Evolutionary conservation across 1,140 invertebrate species (phyloP).

Genomic region (Homalodisca vitripennis): DNA sequence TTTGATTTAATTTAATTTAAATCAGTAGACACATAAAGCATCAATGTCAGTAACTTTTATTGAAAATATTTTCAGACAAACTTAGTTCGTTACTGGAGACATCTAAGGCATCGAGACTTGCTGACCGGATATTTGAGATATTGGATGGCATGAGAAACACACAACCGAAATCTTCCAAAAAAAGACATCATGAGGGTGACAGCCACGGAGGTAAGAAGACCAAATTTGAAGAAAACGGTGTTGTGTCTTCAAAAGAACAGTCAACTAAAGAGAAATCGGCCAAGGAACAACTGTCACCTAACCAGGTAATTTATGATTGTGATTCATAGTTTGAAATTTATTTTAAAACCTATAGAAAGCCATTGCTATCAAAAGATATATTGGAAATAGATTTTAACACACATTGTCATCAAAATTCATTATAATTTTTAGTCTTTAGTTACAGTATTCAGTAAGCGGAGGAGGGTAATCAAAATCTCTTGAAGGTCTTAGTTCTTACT

Average conservation of each 20-base stretch:
- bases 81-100: slow-evolving; percentile 72
- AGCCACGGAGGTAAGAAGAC: slow-evolving; percentile 51
- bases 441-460: not conserved
- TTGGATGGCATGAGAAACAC: slow-evolving; percentile 54
- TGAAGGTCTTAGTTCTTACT: too few species aligned
- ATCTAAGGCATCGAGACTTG: slow-evolving; percentile 70
- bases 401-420: not conserved
- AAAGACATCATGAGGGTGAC: slow-evolving; percentile 52
- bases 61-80: slow-evolving; percentile 59
- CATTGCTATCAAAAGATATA: not conserved
- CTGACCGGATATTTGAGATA: slow-evolving; percentile 73
- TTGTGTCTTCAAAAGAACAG: slow-evolving; percentile 7
- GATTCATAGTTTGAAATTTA: slow-evolving; percentile 13
- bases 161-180: slow-evolving; percentile 54
- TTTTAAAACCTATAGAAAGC: slow-evolving; percentile 44
- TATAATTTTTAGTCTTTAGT: not conserved
- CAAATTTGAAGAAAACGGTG: slow-evolving; percentile 40
- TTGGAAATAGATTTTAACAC: not conserved
- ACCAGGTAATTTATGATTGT: slow-evolving; percentile 47
- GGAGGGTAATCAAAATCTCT: too few species aligned
- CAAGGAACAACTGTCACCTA: slow-evolving; percentile 47
- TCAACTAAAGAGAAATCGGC: slow-evolving; percentile 42
- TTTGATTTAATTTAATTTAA: not conserved
- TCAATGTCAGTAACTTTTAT: not conserved
- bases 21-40: too few species aligned